These are phyloP conservation scores for Alitta virens DNA, from an alignment of 2,888 invertebrate genomes.

Conservation along the genomic window DNA sequence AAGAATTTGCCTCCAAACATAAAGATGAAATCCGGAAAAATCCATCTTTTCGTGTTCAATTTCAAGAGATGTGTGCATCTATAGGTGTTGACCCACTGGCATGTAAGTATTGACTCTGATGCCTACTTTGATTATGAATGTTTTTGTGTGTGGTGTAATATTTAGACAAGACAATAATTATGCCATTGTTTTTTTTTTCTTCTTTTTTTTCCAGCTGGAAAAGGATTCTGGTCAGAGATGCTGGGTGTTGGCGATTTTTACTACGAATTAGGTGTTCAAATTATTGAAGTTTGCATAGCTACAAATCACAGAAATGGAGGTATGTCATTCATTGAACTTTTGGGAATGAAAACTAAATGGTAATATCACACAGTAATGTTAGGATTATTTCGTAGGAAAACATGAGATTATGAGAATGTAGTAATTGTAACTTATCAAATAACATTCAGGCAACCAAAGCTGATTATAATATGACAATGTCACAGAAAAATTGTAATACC, in stretches of 20 bases:
- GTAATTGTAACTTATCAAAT: no score
- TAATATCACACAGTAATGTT: no score
- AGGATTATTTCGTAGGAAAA: no score
- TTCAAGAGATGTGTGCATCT: constrained; percentile 98
- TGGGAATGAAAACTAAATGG: no score
- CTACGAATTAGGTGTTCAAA: constrained; percentile 95
- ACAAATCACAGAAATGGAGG: constrained; percentile 93
- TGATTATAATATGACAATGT: no score
- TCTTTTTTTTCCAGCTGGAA: constrained; percentile 55
- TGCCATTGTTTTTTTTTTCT: not conserved
- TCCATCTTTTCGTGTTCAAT: constrained; percentile 89
- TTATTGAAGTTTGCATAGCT: constrained; percentile 95
- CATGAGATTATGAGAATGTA: no score
- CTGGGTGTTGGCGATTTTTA: constrained; percentile 99
- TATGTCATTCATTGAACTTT: no score
- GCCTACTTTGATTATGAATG: not conserved
- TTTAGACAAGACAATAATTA: not conserved
- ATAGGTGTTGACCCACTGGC: constrained; percentile 98
- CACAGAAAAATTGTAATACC: no score
- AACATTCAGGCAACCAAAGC: no score
- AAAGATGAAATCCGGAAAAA: constrained; percentile 92
- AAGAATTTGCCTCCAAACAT: constrained; percentile 94
- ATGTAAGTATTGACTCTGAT: no score
- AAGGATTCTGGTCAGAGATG: constrained; percentile 91
- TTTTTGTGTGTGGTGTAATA: not conserved